Conservation (phyloP, 2,113 vertebrate species). For the Dunckerocampus dactyliophorus region DNA sequence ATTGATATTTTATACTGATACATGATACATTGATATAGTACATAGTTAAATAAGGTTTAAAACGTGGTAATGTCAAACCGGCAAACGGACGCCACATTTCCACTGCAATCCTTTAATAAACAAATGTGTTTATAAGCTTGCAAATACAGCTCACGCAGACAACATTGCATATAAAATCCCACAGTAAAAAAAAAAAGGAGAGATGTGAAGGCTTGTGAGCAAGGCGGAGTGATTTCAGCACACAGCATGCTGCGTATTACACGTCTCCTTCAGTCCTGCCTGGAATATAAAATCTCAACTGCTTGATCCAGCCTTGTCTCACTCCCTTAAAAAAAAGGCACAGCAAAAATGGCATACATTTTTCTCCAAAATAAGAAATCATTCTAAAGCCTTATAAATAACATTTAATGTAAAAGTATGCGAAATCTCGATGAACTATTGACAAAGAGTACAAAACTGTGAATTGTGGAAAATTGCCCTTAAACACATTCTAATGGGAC, state of each 20-base stretch:
- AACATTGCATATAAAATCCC: conserved; percentile 14
- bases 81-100: neutral
- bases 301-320: neutral
- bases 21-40: no score
- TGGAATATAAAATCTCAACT: conserved; percentile 41
- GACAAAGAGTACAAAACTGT: no score
- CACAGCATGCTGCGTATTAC: conserved; percentile 43
- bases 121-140: conserved; percentile 23
- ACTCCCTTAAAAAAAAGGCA: conserved; percentile 38
- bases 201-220: conserved; percentile 51
- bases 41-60: no score
- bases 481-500: neutral
- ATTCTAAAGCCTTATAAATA: no score
- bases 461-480: no score
- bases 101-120: conserved; percentile 29
- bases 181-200: conserved; percentile 30
- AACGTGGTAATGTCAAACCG: no score
- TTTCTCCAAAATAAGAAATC: conserved; percentile 14
- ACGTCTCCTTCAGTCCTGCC: conserved; percentile 37
- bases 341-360: conserved; percentile 35
- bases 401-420: no score
- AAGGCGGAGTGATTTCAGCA: conserved; percentile 40
- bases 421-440: no score
- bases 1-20: no score
- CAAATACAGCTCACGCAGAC: conserved; percentile 18